Evolutionary conservation across 1,140 invertebrate species (phyloP), one percentile per base, ranked within the genome.

Genomic region (Yoshiicerus persimilis): DNA sequence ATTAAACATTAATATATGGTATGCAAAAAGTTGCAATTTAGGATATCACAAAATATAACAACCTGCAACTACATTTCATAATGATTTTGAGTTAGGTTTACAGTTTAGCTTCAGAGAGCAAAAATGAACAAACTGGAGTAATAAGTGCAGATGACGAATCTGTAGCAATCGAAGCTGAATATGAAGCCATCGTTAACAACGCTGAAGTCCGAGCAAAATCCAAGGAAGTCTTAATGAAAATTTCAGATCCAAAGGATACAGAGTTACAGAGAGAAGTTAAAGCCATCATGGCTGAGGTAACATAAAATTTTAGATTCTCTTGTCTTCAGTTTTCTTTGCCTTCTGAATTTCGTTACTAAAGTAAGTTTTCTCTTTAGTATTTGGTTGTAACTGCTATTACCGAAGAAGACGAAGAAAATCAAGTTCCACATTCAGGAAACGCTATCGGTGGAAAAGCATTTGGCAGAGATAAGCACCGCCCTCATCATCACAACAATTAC

Each of bases 271-370:
- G 30, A 30, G 36, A 87, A 56, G 34, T 77, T 25, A 87, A 87
- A 84, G 38, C 39, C 25, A 5, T 56, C 9, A 87, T 87, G 39
- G 87, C 87, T 2, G 75, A 87, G 75, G 87, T 87, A 83, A 38
- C 2, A 16, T 30, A 75, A 38, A 87, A 23, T 64, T 4, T 27
- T 25, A 32, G n/a, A 32, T 36, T 30, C 20, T 75, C 2, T n/a
- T 70, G 27, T n/a, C n/a, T n/a, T n/a, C n/a, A n/a, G n/a, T n/a
- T n/a, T n/a, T n/a, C n/a, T 5, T 38, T 75, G 16, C 27, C 23
- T 27, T 23, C 27, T 75, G 4, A 13, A 25, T n/a, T 25, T 4
- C 80, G 16, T 34, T 2, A 30, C 23, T 86, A 3, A 34, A 16
- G n/a, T 25, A 10, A 87, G 70, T 86, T 23, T 83, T 87, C 6